Conservation (phyloP, 2,113 vertebrate species). For the Takifugu bimaculatus region DNA sequence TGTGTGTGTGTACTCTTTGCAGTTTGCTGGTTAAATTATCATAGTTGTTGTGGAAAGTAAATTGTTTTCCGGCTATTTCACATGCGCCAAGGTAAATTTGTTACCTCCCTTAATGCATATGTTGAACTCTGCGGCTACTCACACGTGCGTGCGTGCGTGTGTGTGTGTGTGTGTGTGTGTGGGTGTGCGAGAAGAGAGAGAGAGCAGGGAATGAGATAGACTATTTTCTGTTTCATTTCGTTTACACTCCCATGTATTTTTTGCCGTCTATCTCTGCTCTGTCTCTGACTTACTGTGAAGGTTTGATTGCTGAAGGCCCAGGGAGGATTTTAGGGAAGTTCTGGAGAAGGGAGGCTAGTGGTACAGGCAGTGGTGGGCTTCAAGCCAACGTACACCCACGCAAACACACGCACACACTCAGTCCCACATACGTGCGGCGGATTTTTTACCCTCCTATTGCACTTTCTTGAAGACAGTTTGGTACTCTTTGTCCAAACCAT, state of each 20-base stretch:
- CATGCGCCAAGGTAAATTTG: constrained; percentile 22
- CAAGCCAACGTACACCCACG: constrained; percentile 48
- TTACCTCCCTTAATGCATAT: constrained; percentile 34
- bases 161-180: neutral
- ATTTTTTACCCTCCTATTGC: too few relatives aligned
- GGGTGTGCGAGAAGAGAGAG: neutral
- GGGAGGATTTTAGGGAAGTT: constrained; percentile 71
- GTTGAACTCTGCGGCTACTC: constrained; percentile 29
- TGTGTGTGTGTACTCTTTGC: constrained; percentile 23
- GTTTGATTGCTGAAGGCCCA: constrained; percentile 64
- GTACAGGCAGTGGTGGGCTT: constrained; percentile 68
- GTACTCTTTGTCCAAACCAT: too few relatives aligned
- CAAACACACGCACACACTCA: constrained; percentile 30
- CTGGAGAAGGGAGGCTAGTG: constrained; percentile 68
- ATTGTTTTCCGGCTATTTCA: constrained; percentile 44
- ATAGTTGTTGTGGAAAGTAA: constrained; percentile 50
- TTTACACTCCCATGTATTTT: constrained; percentile 38
- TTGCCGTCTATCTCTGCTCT: constrained; percentile 55
- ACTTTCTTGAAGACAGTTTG: too few relatives aligned
- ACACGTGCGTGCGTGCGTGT: constrained; percentile 2
- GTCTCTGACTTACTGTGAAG: constrained; percentile 56
- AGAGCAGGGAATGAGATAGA: neutral
- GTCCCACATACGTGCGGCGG: constrained; percentile 17
- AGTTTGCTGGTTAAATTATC: constrained; percentile 43
- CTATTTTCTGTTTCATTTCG: constrained; percentile 40